Evolutionary conservation across 2,888 invertebrate species (phyloP), one percentile per base, ranked within the genome.

Genomic region (Scaptomyza flava): DNA sequence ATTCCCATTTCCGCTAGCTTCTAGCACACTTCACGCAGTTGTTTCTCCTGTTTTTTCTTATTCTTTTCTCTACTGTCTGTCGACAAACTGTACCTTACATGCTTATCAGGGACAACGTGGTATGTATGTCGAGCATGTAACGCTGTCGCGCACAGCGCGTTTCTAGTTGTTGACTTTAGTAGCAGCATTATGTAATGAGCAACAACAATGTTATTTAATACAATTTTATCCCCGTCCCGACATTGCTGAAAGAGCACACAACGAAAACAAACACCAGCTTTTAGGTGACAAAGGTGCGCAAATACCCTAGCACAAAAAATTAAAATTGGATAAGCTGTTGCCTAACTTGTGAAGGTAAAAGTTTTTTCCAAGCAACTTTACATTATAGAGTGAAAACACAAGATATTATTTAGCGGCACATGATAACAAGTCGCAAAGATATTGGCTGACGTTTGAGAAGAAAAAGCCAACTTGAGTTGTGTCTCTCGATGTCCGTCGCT

Each of bases 181-280:
- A 82, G 78, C 79, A 77, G 79, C 80, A 80, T 87, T 75, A 80
- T 74, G 77, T 88, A 88, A 87, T 88, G 81, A 88, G 82, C 76
- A 76, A 81, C 79, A 81, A 73, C 79, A 83, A 77, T 72, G 89
- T 82, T 87, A 87, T 88, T 87, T 87, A 87, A 89, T 87, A 84
- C 89, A 83, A 88, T 79, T 87, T 81, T 68, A 68, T 73, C 77
- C 81, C 52, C 46, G 43, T 78, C 58, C 43, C 46, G 46, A 53
- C 74, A 62, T 71, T 72, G 79, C 54, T 59, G 41, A 47, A 50
- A 46, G 54, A 61, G 59, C 69, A 60, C 50, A 62, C 65, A 68
- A 72, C 59, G 48, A 57, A 59, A 58, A 56, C 47, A 73, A 74
- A 53, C 64, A 69, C 2, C 9, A 38, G n/a, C 23, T n/a, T 27